Conservation (phyloP, 2,113 vertebrate species). For the Trogon melanurus region DNA sequence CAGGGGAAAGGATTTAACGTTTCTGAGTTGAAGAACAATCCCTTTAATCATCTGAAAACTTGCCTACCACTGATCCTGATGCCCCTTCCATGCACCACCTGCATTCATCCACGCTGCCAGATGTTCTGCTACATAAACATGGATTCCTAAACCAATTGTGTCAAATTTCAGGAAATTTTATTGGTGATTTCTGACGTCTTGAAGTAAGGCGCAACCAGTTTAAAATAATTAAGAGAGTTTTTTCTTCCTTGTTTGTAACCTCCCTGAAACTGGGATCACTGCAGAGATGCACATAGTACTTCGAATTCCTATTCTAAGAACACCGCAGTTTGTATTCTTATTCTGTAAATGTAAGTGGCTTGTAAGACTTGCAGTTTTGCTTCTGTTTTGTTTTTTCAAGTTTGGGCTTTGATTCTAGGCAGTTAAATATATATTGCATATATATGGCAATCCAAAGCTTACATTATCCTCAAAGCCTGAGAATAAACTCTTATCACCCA, state of each 20-base stretch:
- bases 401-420: background rate
- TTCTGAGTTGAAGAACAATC: background rate
- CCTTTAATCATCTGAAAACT: background rate
- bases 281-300: background rate
- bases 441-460: background rate
- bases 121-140: background rate
- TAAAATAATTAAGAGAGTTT: background rate
- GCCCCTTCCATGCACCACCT: background rate
- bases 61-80: background rate
- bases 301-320: background rate
- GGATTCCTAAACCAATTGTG: background rate
- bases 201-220: background rate
- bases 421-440: background rate
- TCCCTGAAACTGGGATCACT: background rate
- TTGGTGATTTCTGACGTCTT: background rate
- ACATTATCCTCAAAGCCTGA: background rate
- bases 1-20: background rate
- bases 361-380: background rate
- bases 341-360: background rate
- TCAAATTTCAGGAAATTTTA: background rate
- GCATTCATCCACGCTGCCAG: background rate
- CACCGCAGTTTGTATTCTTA: background rate
- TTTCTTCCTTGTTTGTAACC: background rate
- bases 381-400: background rate
- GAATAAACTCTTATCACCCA: background rate